Base-by-base conservation (phyloP, 2,888 invertebrate species). In the Acronicta leporina region DNA sequence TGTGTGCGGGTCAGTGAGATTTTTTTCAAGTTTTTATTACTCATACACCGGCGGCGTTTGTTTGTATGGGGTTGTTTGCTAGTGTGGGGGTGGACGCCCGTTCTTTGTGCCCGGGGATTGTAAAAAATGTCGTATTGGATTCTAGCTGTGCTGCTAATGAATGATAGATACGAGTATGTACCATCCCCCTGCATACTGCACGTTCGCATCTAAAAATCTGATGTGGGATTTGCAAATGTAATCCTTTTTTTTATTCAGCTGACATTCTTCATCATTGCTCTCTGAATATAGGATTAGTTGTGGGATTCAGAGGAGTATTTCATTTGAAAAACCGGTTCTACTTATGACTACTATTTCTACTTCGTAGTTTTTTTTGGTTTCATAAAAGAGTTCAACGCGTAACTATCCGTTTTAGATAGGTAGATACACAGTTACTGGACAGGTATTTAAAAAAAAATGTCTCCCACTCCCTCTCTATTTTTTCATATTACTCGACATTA, bases 81-180 rank as follows among this genome's bases (percentile, higher is more conserved):
- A 82, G 87, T 88, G 90, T 88, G 88, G 80, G 86, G 86, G 85
- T 84, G 89, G 85, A 84, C 88, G 89, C 89, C 86, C 88, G 92
- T 86, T 91, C 94, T 94, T 94, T 94, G 94, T 94, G 92, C 93
- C 87, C 80, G 85, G 91, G 91, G 90, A 90, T 92, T 92, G 92
- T 92, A 93, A 93, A 94, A 94, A 94, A 93, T 93, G 93, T 94
- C 94, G 92, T 94, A 94, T 94, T 94, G 92, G 94, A 93, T 93
- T 93, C 92, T 91, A 89, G 92, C 90, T 88, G 87, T 87, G 88
- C 93, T 87, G 88, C 93, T 94, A 94, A 94, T 94, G 94, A 94
- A 94, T 94, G 94, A 94, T 94, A 94, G 92, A 91, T 92, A 91
- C 84, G 87, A 84, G 84, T 85, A 88, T 87, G 84, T 86, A 81